Evolutionary conservation across 2,797 vertebrate genomes (phyloP).

Genomic region (Brachymystax lenok): DNA sequence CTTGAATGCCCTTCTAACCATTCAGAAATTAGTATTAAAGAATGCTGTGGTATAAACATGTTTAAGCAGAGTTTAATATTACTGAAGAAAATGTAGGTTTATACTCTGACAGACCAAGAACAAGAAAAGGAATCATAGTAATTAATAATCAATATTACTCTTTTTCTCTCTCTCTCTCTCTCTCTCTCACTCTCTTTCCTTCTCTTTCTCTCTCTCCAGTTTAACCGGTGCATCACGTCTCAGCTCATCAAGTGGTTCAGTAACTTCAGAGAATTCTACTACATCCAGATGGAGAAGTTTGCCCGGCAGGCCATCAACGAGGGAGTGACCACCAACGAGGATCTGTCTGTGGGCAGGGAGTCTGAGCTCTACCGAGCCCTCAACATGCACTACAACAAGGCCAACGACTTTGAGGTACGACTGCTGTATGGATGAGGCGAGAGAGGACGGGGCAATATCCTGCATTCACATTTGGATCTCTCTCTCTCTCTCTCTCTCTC

Average conservation of each 20-base stretch:
- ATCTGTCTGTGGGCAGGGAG: slow-evolving; percentile 89
- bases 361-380: slow-evolving; percentile 92
- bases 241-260: slow-evolving; percentile 99
- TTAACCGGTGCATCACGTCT: slow-evolving; percentile 97
- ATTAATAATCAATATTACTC: too few relatives aligned
- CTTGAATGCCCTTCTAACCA: too few relatives aligned
- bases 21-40: too few relatives aligned
- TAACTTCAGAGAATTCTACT: slow-evolving; percentile 98
- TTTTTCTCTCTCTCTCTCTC: too few relatives aligned
- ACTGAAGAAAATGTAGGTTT: too few relatives aligned
- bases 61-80: too few relatives aligned
- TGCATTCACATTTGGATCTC: slow-evolving; percentile 63
- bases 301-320: slow-evolving; percentile 95
- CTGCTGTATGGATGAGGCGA: neutral
- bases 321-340: slow-evolving; percentile 85
- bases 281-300: slow-evolving; percentile 99
- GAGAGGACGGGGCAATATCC: slow-evolving; percentile 55
- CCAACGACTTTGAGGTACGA: slow-evolving; percentile 96
- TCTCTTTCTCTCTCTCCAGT: slow-evolving; percentile 69
- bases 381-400: slow-evolving; percentile 99
- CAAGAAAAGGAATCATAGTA: too few relatives aligned
- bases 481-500: slow-evolving; percentile 53
- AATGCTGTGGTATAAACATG: too few relatives aligned
- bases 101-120: too few relatives aligned
- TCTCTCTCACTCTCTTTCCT: neutral